Evolutionary conservation across 53 echinoderm and acorn worm species (phyloP), one percentile per base, ranked within the genome.

Genomic region (Antedon mediterranea): DNA sequence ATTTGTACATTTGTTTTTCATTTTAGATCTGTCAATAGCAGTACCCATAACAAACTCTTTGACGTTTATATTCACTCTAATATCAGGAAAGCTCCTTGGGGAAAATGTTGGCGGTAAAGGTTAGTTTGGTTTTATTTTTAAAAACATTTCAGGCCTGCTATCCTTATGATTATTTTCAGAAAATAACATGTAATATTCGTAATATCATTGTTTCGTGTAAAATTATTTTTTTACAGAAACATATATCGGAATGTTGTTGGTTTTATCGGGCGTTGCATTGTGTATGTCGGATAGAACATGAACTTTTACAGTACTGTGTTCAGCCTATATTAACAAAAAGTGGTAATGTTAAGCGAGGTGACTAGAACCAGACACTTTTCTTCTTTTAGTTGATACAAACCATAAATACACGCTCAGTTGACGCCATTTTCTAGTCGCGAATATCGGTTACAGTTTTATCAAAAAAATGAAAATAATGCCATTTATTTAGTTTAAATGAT

Each of bases 61-160:
- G 32, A 94, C 95, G 30, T 91, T 94, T 74, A 80, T 94, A 71
- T 85, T 94, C 79, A 94, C 95, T 26, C 87, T 87, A 0, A 41
- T 94, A 75, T 84, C 87, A 34, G 91, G 95, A 18, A 86, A 80
- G 29, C 15, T 89, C 7, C 33, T 94, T 43, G 95, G 95, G 30
- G 95, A 94, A 71, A 79, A 91, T 43, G 79, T 91, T 28, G 95
- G 91, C n/a, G 91, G 91, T 29, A 83, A 79, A 85, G 95, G 95
- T 94, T 83, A 15, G 72, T 72, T n/a, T 18, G 32, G 2, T 71
- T 31, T 30, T 28, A 28, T 57, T 15, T 3, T 18, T 18, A 57
- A 18, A 15, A 18, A 11, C 15, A 2, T 37, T 6, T 37, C 4
- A 57, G 57, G 23, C 26, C 23, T 57, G 3, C 11, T 13, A 57